These are phyloP conservation scores for Hirtodrosophila confusa DNA, from an alignment of 2,888 invertebrate species.

Conservation along the genomic window DNA sequence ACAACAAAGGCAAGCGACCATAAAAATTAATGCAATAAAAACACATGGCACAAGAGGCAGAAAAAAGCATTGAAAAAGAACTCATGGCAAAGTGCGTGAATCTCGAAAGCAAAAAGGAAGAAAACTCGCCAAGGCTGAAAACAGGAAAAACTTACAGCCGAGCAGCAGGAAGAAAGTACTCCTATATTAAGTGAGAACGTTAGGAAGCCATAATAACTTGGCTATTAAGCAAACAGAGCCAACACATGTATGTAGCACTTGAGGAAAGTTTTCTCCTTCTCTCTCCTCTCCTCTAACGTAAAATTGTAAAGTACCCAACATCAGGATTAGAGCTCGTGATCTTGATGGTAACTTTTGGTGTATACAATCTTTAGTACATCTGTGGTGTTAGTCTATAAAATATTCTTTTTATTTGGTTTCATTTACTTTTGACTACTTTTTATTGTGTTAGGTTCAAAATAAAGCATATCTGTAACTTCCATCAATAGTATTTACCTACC, in stretches of 20 bases:
- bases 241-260: background rate
- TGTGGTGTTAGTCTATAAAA: background rate
- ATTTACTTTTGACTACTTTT: too few relatives aligned
- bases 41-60: constrained; percentile 64
- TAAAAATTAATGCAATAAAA: constrained; percentile 78
- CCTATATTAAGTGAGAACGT: constrained; percentile 14
- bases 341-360: constrained; percentile 2
- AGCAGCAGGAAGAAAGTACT: constrained; percentile 15
- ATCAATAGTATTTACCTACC: too few relatives aligned
- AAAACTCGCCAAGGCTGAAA: constrained; percentile 17
- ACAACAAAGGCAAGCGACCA: constrained; percentile 61
- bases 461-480: too few relatives aligned
- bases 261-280: too few relatives aligned
- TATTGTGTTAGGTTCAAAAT: too few relatives aligned
- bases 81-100: constrained; percentile 22
- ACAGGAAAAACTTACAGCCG: constrained; percentile 16
- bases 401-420: background rate
- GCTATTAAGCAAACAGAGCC: constrained; percentile 9
- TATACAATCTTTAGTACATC: too few relatives aligned
- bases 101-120: constrained; percentile 2
- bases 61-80: constrained; percentile 26
- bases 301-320: background rate
- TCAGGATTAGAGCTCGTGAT: background rate
- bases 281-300: background rate
- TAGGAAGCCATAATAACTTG: constrained; percentile 5